Percentiles rank a stretch among this genome's conserved stretches.
Conservation (phyloP, 2,888 invertebrate genomes). For the Ceraclea dissimilis region DNA sequence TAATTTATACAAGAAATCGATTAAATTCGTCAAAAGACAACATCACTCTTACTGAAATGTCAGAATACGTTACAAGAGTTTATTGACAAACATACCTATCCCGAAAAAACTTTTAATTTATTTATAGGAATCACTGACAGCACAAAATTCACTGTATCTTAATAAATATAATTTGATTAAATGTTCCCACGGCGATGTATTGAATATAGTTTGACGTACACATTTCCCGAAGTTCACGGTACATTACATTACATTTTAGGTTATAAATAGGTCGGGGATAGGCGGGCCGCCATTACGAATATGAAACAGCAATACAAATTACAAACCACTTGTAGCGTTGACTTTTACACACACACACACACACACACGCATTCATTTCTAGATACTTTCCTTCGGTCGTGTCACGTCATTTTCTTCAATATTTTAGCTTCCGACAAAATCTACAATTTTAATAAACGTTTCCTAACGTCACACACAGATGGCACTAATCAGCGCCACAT, state of each 20-base stretch:
- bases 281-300: conserved; percentile 48
- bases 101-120: not conserved
- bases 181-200: conserved; percentile 31
- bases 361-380: too few species aligned
- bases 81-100: conserved; percentile 24
- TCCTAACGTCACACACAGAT: not conserved
- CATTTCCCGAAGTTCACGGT: conserved; percentile 52
- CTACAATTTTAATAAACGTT: not conserved
- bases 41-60: not conserved
- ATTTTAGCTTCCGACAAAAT: not conserved
- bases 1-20: conserved; percentile 4
- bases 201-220: conserved; percentile 49
- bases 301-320: not conserved
- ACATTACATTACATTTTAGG: conserved; percentile 41
- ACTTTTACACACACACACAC: not conserved
- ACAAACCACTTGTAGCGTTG: conserved; percentile 38
- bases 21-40: conserved; percentile 13
- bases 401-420: not conserved
- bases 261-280: conserved; percentile 51
- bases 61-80: conserved; percentile 17
- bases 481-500: conserved; percentile 6
- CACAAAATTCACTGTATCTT: conserved; percentile 5
- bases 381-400: conserved; percentile 3
- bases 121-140: too few species aligned
- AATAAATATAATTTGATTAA: conserved; percentile 11